Conservation (phyloP, 2,888 invertebrate genomes). For the Crepidodera aurea region DNA sequence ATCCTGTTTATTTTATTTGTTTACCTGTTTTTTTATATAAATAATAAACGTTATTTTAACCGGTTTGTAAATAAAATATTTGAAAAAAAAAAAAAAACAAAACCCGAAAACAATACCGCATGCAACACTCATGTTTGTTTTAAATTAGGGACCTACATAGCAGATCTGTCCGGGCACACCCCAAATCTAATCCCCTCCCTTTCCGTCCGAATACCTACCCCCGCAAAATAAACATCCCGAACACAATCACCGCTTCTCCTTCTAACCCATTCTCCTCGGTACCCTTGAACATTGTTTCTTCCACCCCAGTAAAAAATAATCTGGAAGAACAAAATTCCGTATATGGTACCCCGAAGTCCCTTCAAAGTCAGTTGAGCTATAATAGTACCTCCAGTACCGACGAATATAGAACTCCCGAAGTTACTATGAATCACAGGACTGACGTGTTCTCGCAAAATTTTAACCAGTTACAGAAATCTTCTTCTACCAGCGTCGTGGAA, state of each 20-base stretch:
- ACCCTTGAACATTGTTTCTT: constrained; percentile 27
- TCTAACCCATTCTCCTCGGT: constrained; percentile 42
- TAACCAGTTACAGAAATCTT: constrained; percentile 54
- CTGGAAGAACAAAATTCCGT: constrained; percentile 1
- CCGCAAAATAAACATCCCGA: constrained; percentile 52
- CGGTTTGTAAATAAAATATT: too few relatives aligned
- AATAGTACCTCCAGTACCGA: constrained; percentile 52
- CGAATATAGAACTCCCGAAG: constrained; percentile 56
- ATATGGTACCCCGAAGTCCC: constrained; percentile 48
- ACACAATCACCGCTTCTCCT: constrained; percentile 43
- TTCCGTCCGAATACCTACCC: constrained; percentile 50
- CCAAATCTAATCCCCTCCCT: constrained; percentile 39
- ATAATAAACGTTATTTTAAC: too few relatives aligned
- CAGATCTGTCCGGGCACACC: constrained; percentile 66
- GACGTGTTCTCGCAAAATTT: constrained; percentile 54
- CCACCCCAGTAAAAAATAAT: constrained; percentile 36
- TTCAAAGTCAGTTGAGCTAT: constrained; percentile 51
- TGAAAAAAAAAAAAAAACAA: background rate
- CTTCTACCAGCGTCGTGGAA: constrained; percentile 52
- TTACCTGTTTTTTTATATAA: too few relatives aligned
- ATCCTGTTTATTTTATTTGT: too few relatives aligned
- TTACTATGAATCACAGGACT: constrained; percentile 33
- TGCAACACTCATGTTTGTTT: constrained; percentile 62
- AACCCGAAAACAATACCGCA: constrained; percentile 53
- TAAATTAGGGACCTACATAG: constrained; percentile 68